Percentiles rank a stretch among this genome's conserved stretches.
These are phyloP conservation scores for Chironomus riparius DNA, from an alignment of 2,888 invertebrate genomes.

Conservation along the genomic window DNA sequence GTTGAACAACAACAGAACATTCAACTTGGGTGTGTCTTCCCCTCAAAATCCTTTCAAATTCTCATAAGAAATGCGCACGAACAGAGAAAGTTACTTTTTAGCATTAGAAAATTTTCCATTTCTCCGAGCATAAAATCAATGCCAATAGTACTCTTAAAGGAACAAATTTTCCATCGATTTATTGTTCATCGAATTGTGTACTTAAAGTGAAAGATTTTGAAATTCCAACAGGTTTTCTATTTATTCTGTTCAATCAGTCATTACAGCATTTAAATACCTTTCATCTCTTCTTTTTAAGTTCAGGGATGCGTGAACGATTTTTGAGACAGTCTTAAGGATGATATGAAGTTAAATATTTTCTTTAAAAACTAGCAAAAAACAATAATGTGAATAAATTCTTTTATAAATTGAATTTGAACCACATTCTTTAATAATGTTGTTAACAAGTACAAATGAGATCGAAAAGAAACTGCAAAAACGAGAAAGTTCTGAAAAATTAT, in stretches of 20 bases:
- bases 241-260: background rate
- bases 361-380: too few relatives aligned
- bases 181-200: background rate
- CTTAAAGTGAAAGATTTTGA: background rate
- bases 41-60: background rate
- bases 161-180: conserved; percentile 15
- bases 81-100: background rate
- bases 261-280: background rate
- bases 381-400: too few relatives aligned
- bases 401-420: too few relatives aligned
- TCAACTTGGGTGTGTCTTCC: too few relatives aligned
- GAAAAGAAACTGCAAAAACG: too few relatives aligned
- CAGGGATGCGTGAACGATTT: background rate
- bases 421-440: too few relatives aligned
- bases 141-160: background rate
- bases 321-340: too few relatives aligned
- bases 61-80: background rate
- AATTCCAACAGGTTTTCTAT: conserved; percentile 5
- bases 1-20: too few relatives aligned
- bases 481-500: too few relatives aligned
- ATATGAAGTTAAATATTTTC: too few relatives aligned
- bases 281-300: background rate
- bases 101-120: background rate
- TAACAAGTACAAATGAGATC: too few relatives aligned
- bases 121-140: conserved; percentile 16